Evolutionary conservation across 2,113 vertebrate species (phyloP), one percentile per base, ranked within the genome.

Genomic region (Barbus barbus): DNA sequence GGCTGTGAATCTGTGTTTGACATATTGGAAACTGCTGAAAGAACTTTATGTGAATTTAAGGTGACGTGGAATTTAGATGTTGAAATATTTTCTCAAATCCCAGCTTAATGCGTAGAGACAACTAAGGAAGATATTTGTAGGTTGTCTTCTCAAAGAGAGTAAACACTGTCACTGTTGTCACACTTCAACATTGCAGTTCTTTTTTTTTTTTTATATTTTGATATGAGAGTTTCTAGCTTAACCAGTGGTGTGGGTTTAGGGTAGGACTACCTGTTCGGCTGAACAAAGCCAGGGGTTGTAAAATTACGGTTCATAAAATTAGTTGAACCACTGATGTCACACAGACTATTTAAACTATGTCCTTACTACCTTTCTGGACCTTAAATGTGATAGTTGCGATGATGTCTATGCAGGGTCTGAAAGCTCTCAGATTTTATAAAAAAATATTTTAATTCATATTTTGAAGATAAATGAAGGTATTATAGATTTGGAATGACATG

Each of bases 21-120:
- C 11, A n/a, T 48, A 79, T 63, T 74, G 38, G 16, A 24, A 79
- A 46, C 26, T 65, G 41, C 60, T 46, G 41, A 80, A 63, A 80
- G 8, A 79, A 2, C 16, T 79, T 38, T 67, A 67, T 48, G 1
- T 8, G 41, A 48, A 22, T 67, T 13, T 33, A n/a, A 48, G 78
- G 26, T n/a, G 60, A 63, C 14, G 2, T 38, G 20, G 36, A 71
- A 75, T 75, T 31, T 31, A 51, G 8, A 46, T 20, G 58, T 3
- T 46, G 56, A 63, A 79, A 46, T 41, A 7, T 7, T 28, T 79
- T 63, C 24, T 63, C 16, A 20, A 4, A 26, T 28, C 31, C 4
- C 36, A 78, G n/a, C 44, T 38, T 78, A 41, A 61, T 41, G 33
- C n/a, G 3, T 60, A 5, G 20, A 78, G 56, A 78, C 36, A 61